Evolutionary conservation across 2,113 vertebrate genomes (phyloP).

Genomic region (Cygnus atratus): DNA sequence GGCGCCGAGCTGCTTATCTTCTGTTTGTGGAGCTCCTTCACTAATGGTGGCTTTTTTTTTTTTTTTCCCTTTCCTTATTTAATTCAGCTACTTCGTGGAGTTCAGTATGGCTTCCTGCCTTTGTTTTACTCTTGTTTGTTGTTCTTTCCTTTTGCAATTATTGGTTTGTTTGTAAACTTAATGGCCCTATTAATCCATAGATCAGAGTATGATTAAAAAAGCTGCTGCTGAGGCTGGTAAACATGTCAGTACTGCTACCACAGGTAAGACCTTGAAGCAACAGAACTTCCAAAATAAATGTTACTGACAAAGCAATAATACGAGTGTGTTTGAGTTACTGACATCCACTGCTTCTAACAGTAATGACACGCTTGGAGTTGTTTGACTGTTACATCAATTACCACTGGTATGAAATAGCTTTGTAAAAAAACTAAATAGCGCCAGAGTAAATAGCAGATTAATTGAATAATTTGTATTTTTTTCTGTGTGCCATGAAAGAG

Average conservation of each 20-base stretch:
- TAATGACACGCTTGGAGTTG: background rate
- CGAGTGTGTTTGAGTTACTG: background rate
- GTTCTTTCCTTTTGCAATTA: constrained; percentile 44
- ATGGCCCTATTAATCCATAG: constrained; percentile 69
- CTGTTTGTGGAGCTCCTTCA: background rate
- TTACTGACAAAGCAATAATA: background rate
- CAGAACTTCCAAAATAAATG: background rate
- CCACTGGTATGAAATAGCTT: constrained; percentile 1
- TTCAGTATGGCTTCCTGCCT: constrained; percentile 36
- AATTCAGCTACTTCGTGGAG: background rate
- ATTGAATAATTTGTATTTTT: background rate
- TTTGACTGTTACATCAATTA: background rate
- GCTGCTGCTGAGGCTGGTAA: constrained; percentile 75
- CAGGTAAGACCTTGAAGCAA: constrained; percentile 76
- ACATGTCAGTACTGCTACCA: constrained; percentile 71
- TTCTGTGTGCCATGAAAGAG: background rate
- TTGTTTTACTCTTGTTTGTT: constrained; percentile 48
- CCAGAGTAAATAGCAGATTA: background rate
- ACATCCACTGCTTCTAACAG: constrained; percentile 15
- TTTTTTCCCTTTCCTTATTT: background rate
- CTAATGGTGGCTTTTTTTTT: background rate
- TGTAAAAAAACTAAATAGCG: background rate
- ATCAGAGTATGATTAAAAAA: constrained; percentile 80
- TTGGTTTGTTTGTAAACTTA: constrained; percentile 59
- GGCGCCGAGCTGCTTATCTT: background rate